These are phyloP conservation scores for Onychomys torridus DNA, from an alignment of 2,797 vertebrate genomes.

Conservation along the genomic window DNA sequence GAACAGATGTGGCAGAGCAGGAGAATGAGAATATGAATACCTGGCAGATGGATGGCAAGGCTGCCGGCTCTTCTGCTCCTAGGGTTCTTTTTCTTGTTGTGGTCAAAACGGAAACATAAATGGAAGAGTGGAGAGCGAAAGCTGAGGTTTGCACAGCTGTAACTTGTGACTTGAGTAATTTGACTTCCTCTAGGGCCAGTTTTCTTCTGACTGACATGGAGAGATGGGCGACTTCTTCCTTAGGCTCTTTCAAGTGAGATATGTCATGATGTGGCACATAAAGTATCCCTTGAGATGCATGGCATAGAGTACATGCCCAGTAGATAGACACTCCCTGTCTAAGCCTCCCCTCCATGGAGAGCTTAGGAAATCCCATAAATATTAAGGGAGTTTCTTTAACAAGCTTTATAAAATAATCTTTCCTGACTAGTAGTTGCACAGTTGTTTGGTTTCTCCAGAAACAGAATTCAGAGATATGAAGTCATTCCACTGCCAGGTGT, in stretches of 20 bases:
- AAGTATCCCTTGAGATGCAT: background rate
- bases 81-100: background rate
- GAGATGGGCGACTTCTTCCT: background rate
- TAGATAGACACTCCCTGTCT: background rate
- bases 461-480: background rate
- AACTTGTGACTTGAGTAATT: background rate
- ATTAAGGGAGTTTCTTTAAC: background rate
- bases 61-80: background rate
- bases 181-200: rapidly evolving
- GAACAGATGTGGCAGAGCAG: too few species aligned
- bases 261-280: too few species aligned
- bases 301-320: too few species aligned
- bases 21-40: background rate
- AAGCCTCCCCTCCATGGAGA: background rate
- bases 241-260: background rate
- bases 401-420: background rate
- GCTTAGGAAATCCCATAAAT: background rate
- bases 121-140: background rate
- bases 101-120: background rate
- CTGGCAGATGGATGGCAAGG: background rate
- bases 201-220: background rate
- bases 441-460: background rate
- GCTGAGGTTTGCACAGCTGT: rapidly evolving
- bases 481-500: rapidly evolving
- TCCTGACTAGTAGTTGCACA: background rate